Base-by-base conservation (phyloP, 2,888 invertebrate genomes). In the Patella depressa region DNA sequence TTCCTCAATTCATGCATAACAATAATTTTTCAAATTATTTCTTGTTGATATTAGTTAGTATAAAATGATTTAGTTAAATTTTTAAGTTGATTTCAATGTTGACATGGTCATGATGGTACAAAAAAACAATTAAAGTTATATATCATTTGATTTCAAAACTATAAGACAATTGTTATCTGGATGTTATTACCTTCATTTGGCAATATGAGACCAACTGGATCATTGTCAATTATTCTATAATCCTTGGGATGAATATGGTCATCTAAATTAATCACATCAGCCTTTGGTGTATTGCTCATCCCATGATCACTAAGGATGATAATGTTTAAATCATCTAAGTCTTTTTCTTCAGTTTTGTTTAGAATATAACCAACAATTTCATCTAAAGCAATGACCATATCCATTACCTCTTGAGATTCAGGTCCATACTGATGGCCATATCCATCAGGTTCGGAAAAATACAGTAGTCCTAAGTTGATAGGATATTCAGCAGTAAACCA, bases 291-390 rank as follows among this genome's bases (percentile, higher is more conserved):
- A 53, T 92, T 90, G 2, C 93, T 89, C 94, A 95, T 94, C 19
- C 96, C 95, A 90, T 96, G 96, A 90, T 95, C 95, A 90, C 95
- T 95, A 71, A 95, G 90, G 80, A 95, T 93, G 77, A 95, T 93
- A 1, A 95, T 92, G 88, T 95, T 95, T 0, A 94, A 93, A 82
- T 92, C 92, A 53, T 93, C 91, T 73, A 95, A 89, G 34, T 93
- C 91, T 78, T 92, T 86, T 24, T 91, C 84, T 76, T 92, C 88
- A n/a, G 95, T 87, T 88, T 93, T 90, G 57, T 93, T 86, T 82
- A 92, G 93, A 87, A 92, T 78, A 81, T 95, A 94, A 74, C 90
- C 91, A 53, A 92, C 84, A 4, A 89, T 69, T 11, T 71, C 54
- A 81, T 92, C 92, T 69, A 92, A 79, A 17, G 92, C 92, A 0